Evolutionary conservation across 2,113 vertebrate species (phyloP), one percentile per base, ranked within the genome.

Genomic region (Onychorhynchus coronatus): DNA sequence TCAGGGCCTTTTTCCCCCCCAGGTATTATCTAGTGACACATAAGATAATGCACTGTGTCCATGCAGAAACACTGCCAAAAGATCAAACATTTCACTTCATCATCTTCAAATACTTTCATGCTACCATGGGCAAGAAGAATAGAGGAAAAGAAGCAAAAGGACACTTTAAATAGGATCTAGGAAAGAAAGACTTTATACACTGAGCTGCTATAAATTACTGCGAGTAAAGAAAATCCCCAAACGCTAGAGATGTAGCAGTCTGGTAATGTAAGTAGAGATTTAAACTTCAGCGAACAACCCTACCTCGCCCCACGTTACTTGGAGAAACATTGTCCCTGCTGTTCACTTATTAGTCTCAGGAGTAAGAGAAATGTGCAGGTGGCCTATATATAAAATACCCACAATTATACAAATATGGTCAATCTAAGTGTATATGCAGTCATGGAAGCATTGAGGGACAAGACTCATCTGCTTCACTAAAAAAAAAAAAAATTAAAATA

Each of bases 11-110:
- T 52, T 80, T n/a, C 5, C 49, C 12, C 11, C 33, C 14, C 25
- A 83, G 53, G 85, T 88, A 87, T 80, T 95, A 90, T 93, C 86
- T 92, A 77, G 86, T 77, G 72, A 44, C 78, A 92, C 55, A 52
- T 35, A 74, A 92, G 28, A 67, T 77, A 92, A 89, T 94, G 28
- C 72, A 81, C 70, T 91, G 14, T 87, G 93, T 94, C 91, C 82
- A 95, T 62, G 70, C 86, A 94, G 85, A 93, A 85, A 52, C 37
- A 61, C 35, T 91, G 82, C 78, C 73, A 82, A 96, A 96, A 89
- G 78, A 94, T 97, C 93, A 97, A 96, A 97, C 79, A 94, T 77
- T 89, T 58, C 53, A 78, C 52, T 92, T 85, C 58, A 94, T 93
- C 73, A 61, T 67, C 76, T 90, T 91, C 95, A 96, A 96, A 94